A percentile compares a stretch with the other conserved stretches of the same genome.
These are phyloP conservation scores for Strix aluco DNA, from an alignment of 2,113 vertebrate genomes.

Conservation along the genomic window DNA sequence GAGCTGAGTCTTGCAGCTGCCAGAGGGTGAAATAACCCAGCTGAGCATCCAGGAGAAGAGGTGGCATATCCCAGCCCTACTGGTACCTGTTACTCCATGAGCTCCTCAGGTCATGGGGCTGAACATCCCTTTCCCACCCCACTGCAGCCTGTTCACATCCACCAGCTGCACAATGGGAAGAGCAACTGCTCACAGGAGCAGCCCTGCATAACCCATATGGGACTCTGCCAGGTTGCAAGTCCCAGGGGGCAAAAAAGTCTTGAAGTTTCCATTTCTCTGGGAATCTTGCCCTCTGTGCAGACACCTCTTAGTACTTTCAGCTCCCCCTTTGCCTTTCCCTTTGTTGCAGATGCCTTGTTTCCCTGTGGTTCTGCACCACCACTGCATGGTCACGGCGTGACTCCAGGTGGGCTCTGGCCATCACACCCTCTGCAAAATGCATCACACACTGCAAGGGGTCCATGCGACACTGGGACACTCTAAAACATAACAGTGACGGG, in stretches of 20 bases:
- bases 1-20: not conserved
- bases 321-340: not conserved
- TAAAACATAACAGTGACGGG: rapidly evolving
- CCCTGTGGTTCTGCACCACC: not conserved
- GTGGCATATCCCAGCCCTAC: not conserved
- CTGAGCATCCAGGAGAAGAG: not conserved
- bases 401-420: not conserved
- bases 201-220: rapidly evolving
- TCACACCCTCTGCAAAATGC: not conserved
- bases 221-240: not conserved
- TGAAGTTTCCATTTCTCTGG: not conserved
- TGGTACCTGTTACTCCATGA: not conserved
- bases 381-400: rapidly evolving
- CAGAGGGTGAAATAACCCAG: not conserved
- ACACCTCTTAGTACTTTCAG: not conserved
- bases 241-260: not conserved
- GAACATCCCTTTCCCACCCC: not conserved
- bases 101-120: not conserved
- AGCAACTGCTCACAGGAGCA: not conserved
- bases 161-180: not conserved
- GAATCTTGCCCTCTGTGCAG: not conserved
- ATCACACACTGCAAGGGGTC: rapidly evolving
- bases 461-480: rapidly evolving
- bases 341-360: not conserved
- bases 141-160: not conserved